Conservation (phyloP, 2,113 vertebrate species). For the Rhinopomastus cyanomelas region DNA sequence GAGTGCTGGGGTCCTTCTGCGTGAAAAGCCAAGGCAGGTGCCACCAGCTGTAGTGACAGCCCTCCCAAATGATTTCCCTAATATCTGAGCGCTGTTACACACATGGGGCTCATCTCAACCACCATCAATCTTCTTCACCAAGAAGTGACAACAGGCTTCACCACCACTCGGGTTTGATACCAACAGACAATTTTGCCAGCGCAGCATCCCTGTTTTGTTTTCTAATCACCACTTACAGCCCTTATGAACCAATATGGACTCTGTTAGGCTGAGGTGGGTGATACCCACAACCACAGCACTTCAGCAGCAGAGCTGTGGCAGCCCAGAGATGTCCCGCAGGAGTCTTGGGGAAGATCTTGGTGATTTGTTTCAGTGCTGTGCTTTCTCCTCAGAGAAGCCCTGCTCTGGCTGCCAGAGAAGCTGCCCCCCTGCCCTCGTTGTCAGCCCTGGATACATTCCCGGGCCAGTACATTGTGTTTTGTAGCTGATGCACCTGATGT, state of each 20-base stretch:
- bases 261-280: rapidly evolving
- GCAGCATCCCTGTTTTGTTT: rapidly evolving
- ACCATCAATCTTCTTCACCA: rapidly evolving
- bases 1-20: not conserved
- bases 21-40: not conserved
- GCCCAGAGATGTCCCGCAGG: not conserved
- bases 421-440: rapidly evolving
- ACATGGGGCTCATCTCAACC: rapidly evolving
- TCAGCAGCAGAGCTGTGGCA: not conserved
- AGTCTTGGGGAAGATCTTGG: not conserved
- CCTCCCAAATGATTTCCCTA: rapidly evolving
- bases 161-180: rapidly evolving
- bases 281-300: rapidly evolving
- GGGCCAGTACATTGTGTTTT: not conserved
- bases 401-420: not conserved
- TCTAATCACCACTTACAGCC: not conserved
- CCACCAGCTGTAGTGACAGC: not conserved
- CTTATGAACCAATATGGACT: rapidly evolving
- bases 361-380: not conserved
- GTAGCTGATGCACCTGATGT: not conserved
- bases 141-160: not conserved
- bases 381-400: not conserved
- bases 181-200: rapidly evolving
- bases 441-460: not conserved
- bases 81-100: rapidly evolving